phyloP scores from a whole-genome alignment of 2,888 invertebrate genomes.

The Agrilus cyanescens region DNA sequence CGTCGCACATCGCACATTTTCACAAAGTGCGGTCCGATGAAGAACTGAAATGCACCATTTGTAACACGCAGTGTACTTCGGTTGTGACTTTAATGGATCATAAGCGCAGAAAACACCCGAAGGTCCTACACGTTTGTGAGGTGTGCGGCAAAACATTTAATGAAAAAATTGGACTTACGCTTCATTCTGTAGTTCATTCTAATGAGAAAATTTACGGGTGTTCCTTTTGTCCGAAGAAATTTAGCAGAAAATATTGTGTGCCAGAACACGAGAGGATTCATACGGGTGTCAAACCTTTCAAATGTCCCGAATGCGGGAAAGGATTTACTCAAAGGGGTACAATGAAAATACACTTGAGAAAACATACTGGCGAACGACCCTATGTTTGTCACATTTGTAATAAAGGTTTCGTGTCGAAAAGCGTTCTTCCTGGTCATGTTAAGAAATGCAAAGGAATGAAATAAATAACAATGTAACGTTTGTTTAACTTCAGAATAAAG shows the following conservation, averaged over 20 bases:
- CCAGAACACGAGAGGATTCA: conserved; percentile 28
- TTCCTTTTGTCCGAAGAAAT: conserved; percentile 30
- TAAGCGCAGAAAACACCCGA: conserved; percentile 32
- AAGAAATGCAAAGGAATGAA: background rate
- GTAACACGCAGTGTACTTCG: conserved; percentile 34
- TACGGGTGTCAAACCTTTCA: conserved; percentile 27
- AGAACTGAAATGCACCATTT: conserved; percentile 38
- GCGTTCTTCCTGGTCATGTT: background rate
- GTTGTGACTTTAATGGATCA: conserved; percentile 33
- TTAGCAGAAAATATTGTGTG: conserved; percentile 31
- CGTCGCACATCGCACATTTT: conserved; percentile 31
- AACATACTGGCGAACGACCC: conserved; percentile 28
- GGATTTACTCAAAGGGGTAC: conserved; percentile 26
- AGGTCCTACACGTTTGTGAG: conserved; percentile 38
- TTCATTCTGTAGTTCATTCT: conserved; percentile 30
- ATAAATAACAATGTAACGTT: no score
- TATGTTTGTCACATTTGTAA: conserved; percentile 42
- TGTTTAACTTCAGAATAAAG: no score
- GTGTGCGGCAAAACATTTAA: conserved; percentile 46
- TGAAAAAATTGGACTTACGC: conserved; percentile 41
- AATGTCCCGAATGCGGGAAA: conserved; percentile 29
- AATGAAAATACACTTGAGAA: conserved; percentile 24
- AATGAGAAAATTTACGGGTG: conserved; percentile 32
- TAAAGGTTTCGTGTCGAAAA: conserved; percentile 37
- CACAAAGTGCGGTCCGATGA: conserved; percentile 23